These are phyloP conservation scores for Peromyscus polionotus DNA, from an alignment of 2,113 vertebrate genomes.

Conservation along the genomic window DNA sequence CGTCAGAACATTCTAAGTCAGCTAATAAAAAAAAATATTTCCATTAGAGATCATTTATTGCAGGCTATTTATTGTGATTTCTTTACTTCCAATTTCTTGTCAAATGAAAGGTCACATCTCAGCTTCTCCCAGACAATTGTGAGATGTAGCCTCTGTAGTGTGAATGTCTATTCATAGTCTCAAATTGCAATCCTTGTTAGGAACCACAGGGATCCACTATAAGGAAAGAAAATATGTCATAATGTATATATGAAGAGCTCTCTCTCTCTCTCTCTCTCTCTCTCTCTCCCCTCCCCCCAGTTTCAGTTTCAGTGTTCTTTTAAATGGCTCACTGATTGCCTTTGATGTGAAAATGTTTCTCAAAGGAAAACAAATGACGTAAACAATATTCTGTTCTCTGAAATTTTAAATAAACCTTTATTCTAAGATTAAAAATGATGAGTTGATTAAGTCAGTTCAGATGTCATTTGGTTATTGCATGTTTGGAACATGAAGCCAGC, in stretches of 20 bases:
- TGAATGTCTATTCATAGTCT: slow-evolving; percentile 57
- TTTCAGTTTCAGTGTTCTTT: slow-evolving; percentile 21
- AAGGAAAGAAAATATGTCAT: slow-evolving; percentile 41
- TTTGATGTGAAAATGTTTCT: slow-evolving; percentile 38
- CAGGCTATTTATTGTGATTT: slow-evolving; percentile 44
- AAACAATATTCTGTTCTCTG: not conserved
- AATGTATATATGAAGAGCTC: not conserved
- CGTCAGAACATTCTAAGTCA: slow-evolving; percentile 52
- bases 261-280: not conserved
- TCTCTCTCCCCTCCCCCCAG: not conserved
- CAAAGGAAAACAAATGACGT: slow-evolving; percentile 43
- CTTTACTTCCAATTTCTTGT: slow-evolving; percentile 56
- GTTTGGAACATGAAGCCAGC: slow-evolving; percentile 34
- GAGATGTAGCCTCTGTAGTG: not conserved
- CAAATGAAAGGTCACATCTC: slow-evolving; percentile 62
- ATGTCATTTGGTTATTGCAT: not conserved
- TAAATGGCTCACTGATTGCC: not conserved
- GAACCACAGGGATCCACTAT: slow-evolving; percentile 21
- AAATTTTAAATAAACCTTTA: slow-evolving; percentile 25
- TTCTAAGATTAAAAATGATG: not conserved
- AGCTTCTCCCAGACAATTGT: slow-evolving; percentile 47
- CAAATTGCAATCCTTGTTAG: slow-evolving; percentile 42
- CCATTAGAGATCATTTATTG: not conserved
- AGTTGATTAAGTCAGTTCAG: not conserved
- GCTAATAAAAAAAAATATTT: slow-evolving; percentile 37